phyloP scores from a whole-genome alignment of 2,113 vertebrate genomes.

The Ariopsis seemanni region DNA sequence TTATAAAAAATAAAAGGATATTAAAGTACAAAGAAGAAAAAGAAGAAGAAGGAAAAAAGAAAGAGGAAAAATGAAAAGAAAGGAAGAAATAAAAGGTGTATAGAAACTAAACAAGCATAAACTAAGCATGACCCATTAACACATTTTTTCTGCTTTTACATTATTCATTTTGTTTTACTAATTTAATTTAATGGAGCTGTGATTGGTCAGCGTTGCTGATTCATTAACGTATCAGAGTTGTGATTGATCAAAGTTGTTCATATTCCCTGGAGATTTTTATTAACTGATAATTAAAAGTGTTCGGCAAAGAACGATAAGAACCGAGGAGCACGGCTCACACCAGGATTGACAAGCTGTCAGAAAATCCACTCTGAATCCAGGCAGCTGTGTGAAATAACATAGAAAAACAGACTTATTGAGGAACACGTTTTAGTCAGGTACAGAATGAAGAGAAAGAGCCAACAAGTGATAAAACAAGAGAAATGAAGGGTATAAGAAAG shows the following conservation, averaged over 20 bases:
- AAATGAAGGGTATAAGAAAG: background rate
- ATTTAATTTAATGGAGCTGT: background rate
- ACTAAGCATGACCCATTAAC: too few relatives aligned
- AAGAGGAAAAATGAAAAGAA: background rate
- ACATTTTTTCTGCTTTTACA: background rate
- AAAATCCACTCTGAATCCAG: background rate
- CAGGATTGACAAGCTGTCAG: conserved; percentile 61
- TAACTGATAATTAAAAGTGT: conserved; percentile 67
- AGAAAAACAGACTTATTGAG: background rate
- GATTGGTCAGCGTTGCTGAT: background rate
- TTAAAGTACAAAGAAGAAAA: background rate
- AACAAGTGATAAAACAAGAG: background rate
- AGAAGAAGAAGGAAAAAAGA: background rate
- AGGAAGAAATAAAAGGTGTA: background rate
- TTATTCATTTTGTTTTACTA: background rate
- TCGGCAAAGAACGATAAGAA: conserved; percentile 52
- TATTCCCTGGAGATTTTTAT: conserved; percentile 69
- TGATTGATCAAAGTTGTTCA: conserved; percentile 73
- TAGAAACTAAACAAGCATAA: background rate
- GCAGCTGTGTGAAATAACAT: background rate
- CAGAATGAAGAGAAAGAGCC: background rate
- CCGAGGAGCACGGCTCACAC: conserved; percentile 53
- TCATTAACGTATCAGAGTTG: conserved; percentile 14
- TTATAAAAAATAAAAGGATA: background rate
- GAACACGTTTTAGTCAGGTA: background rate